These are phyloP conservation scores for Florisuga fusca DNA, from an alignment of 2,797 vertebrate genomes.

Conservation along the genomic window DNA sequence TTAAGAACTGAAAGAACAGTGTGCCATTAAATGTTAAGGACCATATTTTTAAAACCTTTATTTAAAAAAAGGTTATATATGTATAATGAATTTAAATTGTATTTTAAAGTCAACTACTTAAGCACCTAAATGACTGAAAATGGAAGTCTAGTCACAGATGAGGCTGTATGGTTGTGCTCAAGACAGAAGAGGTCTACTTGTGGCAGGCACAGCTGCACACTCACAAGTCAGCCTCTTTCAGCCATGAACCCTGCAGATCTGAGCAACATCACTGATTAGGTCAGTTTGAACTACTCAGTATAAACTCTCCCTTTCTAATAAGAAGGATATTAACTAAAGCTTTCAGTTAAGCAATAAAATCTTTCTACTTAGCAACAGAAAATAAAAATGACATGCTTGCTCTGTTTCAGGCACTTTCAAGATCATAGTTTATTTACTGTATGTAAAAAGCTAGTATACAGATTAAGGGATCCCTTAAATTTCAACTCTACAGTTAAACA, in stretches of 20 bases:
- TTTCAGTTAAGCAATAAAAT: slow-evolving; percentile 48
- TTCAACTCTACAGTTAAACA: slow-evolving; percentile 87
- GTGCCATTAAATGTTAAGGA: slow-evolving; percentile 18
- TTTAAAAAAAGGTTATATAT: slow-evolving; percentile 13
- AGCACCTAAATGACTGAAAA: neutral
- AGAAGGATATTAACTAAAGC: slow-evolving; percentile 56
- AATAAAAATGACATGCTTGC: slow-evolving; percentile 73
- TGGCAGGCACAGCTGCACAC: neutral
- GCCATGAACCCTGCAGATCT: neutral
- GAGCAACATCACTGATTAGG: rapidly evolving
- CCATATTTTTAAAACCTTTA: neutral
- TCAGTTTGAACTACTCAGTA: neutral
- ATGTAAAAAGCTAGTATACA: slow-evolving; percentile 97
- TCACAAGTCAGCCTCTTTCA: neutral
- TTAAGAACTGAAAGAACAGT: slow-evolving; percentile 9
- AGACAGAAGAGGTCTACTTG: neutral
- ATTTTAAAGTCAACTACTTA: neutral
- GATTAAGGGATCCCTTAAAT: slow-evolving; percentile 90
- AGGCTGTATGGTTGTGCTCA: neutral
- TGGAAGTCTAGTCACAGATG: neutral
- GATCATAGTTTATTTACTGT: slow-evolving; percentile 87
- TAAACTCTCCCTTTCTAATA: slow-evolving; percentile 24
- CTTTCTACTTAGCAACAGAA: slow-evolving; percentile 60
- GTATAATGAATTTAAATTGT: neutral
- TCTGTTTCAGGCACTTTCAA: slow-evolving; percentile 98